Evolutionary conservation across 2,888 invertebrate genomes (phyloP), one percentile per base, ranked within the genome.

Genomic region (Hydrotaea diabolus): DNA sequence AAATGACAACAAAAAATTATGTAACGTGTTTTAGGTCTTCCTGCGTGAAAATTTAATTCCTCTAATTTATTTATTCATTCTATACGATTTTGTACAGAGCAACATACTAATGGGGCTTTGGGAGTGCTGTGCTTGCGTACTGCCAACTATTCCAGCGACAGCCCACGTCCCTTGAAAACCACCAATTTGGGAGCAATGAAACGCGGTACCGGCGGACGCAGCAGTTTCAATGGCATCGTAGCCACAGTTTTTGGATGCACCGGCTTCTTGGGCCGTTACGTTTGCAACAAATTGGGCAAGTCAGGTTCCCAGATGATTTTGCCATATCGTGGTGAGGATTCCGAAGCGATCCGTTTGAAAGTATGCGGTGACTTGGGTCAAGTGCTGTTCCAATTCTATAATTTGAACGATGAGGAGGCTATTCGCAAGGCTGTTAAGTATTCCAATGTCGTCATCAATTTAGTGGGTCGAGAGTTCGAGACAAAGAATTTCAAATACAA

Each of bases 201-300:
- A 91, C 94, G 96, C 86, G 98, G 97, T 36, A 96, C 97, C 21
- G 98, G 97, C 15, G 99, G 99, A 19, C 95, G 99, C 46, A 96
- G 97, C 87, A 99, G 98, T 90, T 99, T 99, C 92, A 99, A 97
- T 93, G 99, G 99, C 0, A 94, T 97, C 77, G 98, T 99, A 1
- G 98, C 97, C n/a, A 99, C 99, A n/a, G 96, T 99, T 0, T 99
- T 99, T 92, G 99, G 99, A 74, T 95, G 95, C 78, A 95, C 96
- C 46, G 99, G 99, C 1, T 98, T 97, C 90, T 93, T 99, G 0
- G 99, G 99, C 0, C 94, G 95, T 86, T 96, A 96, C 93, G 95
- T 99, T 17, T 96, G 96, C 91, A 98, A 98, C 91, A 95, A 96
- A 89, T 93, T 99, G 77, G 99, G 98, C 89, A 97, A 96, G 93